These are phyloP conservation scores for Esox masquinongy DNA, from an alignment of 2,797 vertebrate genomes.

Conservation along the genomic window DNA sequence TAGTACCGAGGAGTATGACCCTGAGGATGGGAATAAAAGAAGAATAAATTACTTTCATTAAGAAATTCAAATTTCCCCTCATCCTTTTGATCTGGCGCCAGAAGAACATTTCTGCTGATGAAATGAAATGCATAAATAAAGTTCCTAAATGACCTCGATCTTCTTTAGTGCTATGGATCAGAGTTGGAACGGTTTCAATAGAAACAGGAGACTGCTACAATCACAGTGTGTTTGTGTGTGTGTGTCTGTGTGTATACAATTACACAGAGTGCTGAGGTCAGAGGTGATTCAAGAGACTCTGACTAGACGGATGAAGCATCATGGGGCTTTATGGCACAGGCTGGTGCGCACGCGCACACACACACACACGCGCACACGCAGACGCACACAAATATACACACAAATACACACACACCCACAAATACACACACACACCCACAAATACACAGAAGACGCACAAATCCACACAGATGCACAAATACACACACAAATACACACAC, in stretches of 20 bases:
- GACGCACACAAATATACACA: not conserved
- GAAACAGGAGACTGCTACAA: slow-evolving; percentile 71
- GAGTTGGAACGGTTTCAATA: slow-evolving; percentile 79
- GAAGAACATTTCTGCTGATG: slow-evolving; percentile 85
- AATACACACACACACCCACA: too few species aligned
- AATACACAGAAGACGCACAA: too few species aligned
- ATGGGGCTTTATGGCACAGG: too few species aligned
- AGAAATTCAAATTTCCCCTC: slow-evolving; percentile 78
- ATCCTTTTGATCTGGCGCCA: slow-evolving; percentile 82
- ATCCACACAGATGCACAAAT: not conserved
- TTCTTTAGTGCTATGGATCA: slow-evolving; percentile 61
- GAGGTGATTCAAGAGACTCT: slow-evolving; percentile 64
- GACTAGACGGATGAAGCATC: not conserved
- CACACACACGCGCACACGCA: too few species aligned
- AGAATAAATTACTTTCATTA: slow-evolving; percentile 85
- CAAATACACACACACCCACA: too few species aligned
- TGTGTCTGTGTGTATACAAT: slow-evolving; percentile 39
- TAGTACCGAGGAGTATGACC: slow-evolving; percentile 78
- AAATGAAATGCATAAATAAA: slow-evolving; percentile 81
- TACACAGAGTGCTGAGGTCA: not conserved
- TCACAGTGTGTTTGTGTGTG: slow-evolving; percentile 74
- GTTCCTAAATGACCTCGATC: slow-evolving; percentile 78
- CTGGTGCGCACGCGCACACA: not conserved
- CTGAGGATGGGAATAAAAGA: slow-evolving; percentile 83
- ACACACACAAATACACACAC: too few species aligned